Percentiles rank a stretch among this genome's conserved stretches.
Conservation (phyloP, 2,113 vertebrate genomes). For the Datnioides undecimradiatus region DNA sequence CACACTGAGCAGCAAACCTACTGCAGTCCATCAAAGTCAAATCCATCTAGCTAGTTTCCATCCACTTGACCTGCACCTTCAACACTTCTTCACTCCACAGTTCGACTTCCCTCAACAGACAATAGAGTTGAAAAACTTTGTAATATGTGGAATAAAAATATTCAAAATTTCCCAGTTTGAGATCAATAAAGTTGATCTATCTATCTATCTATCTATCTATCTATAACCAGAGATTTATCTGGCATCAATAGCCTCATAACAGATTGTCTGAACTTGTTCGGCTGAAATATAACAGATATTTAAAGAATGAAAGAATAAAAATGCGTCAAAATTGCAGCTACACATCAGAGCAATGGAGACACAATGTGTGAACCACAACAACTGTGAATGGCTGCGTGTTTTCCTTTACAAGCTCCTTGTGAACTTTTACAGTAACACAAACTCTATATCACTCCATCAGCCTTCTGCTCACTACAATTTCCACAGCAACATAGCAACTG, state of each 20-base stretch:
- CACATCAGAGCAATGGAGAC: not conserved
- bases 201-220: no score
- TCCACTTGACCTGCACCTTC: not conserved
- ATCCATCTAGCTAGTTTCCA: not conserved
- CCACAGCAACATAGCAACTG: not conserved
- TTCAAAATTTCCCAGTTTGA: no score
- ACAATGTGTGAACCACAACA: not conserved
- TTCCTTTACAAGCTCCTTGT: not conserved
- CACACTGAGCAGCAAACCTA: constrained; percentile 27
- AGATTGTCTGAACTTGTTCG: no score
- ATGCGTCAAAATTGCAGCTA: not conserved
- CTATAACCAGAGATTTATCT: no score
- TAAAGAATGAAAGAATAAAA: not conserved
- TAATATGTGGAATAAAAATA: no score
- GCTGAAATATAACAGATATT: no score
- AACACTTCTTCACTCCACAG: not conserved
- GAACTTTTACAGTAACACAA: not conserved
- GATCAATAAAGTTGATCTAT: no score
- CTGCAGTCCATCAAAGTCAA: constrained; percentile 19
- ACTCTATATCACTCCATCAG: no score
- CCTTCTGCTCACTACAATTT: not conserved
- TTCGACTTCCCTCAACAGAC: not conserved
- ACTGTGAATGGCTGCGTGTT: not conserved
- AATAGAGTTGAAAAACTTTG: no score
- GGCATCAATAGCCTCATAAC: no score